Base-by-base conservation (phyloP, 2,888 invertebrate genomes). In the Microplitis manilae region DNA sequence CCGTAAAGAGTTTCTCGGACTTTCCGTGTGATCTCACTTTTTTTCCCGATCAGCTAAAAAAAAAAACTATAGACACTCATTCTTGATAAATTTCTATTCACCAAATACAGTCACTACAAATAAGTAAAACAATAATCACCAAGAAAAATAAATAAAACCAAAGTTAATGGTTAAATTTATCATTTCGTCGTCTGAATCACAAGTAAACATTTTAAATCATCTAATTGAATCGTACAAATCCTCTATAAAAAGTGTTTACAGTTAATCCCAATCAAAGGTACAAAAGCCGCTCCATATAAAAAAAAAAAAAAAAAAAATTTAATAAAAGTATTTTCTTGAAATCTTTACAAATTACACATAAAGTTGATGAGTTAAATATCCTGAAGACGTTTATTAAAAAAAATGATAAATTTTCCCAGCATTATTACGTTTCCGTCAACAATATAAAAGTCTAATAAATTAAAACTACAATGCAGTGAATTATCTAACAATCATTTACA, bases 1-100 rank as follows among this genome's bases (percentile, higher is more conserved):
- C 67, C 72, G 20, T 76, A 72, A 72, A 72, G 60, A 76, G 67
- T 76, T 72, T 61, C 68, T 60, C 72, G 62, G 62, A 76, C 71
- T 76, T 76, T 68, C 61, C 72, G 60, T 76, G 38, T 39, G 67
- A 69, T 75, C 69, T 75, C 59, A 67, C 73, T 68, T 73, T 8
- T 67, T 65, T 39, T 73, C 30, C 65, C 62, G 17, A 15, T 62
- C 17, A 2, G n/a, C 13, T 65, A 20, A 13, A 13, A 17, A 6
- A 6, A 20, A 38, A 65, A 41, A 70, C 50, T 59, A 5, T 70
- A 38, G 30, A 30, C 38, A 8, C 65, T 65, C 38, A 20, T 15
- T 68, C 8, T 30, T 13, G 1, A 9, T 17, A 6, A 15, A 62
- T 61, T 61, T 71, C 61, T 71, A 9, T 71, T 8, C 8, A n/a